These are phyloP conservation scores for Falcunculus frontatus DNA, from an alignment of 2,113 vertebrate genomes.

Conservation along the genomic window DNA sequence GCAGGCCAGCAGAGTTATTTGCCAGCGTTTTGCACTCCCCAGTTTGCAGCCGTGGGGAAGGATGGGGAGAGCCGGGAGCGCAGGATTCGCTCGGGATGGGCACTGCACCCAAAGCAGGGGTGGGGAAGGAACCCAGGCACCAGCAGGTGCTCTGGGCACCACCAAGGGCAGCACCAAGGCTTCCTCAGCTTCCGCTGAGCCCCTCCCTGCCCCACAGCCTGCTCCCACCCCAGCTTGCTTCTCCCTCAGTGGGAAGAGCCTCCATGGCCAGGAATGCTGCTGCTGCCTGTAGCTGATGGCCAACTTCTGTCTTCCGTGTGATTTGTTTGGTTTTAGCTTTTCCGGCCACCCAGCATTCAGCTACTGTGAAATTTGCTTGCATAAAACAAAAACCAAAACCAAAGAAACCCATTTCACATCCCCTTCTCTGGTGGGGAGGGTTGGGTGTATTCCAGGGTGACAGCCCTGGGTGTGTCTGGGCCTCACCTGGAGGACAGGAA, in stretches of 20 bases:
- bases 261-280: rapidly evolving
- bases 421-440: neutral
- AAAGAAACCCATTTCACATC: neutral
- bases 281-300: neutral
- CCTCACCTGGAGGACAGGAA: neutral
- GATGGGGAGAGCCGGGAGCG: neutral
- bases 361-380: neutral
- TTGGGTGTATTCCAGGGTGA: neutral
- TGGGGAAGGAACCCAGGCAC: neutral
- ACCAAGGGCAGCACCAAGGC: neutral
- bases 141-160: neutral
- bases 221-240: neutral
- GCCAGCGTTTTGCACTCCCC: rapidly evolving
- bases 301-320: rapidly evolving
- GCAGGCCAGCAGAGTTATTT: neutral
- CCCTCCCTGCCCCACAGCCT: neutral
- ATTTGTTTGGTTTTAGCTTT: neutral
- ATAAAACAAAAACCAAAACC: conserved; percentile 12
- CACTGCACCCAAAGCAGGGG: rapidly evolving
- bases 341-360: neutral
- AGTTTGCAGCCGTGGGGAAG: neutral
- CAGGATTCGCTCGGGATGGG: rapidly evolving
- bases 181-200: rapidly evolving
- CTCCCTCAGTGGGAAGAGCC: neutral
- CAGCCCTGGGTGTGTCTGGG: neutral